Evolutionary conservation across 2,113 vertebrate species (phyloP).

Genomic region (Peromyscus leucopus): DNA sequence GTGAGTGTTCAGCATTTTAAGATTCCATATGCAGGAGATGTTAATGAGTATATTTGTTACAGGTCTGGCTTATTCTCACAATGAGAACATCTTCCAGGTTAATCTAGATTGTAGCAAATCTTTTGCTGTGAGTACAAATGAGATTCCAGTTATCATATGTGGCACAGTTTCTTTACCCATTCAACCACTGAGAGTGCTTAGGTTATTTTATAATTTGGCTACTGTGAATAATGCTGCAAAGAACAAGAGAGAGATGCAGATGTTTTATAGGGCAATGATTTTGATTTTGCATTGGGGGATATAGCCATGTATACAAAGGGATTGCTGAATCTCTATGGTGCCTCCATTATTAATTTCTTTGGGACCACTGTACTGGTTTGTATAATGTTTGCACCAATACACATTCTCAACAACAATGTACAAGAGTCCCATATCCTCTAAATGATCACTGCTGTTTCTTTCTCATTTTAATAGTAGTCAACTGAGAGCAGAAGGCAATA

Average conservation of each 20-base stretch:
- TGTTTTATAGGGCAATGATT: not conserved
- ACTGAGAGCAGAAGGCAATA: not conserved
- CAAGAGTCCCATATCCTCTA: not conserved
- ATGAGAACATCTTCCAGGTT: not conserved
- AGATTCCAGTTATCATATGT: not conserved
- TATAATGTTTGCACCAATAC: not conserved
- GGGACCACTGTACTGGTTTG: not conserved
- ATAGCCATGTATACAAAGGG: not conserved
- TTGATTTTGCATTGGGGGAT: not conserved
- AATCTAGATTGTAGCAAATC: not conserved
- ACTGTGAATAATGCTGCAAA: not conserved
- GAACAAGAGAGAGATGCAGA: fast-evolving
- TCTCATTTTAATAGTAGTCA: not conserved
- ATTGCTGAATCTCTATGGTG: not conserved
- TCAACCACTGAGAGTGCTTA: not conserved
- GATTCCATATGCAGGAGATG: not conserved
- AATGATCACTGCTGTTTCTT: not conserved
- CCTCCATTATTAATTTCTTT: not conserved
- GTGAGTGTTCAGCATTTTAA: not conserved
- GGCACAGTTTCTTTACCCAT: not conserved
- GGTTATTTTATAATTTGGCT: not conserved
- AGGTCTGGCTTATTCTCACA: not conserved
- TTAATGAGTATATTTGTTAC: not conserved
- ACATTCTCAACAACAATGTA: not conserved
- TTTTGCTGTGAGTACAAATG: not conserved